Percentiles rank a stretch among this genome's conserved stretches.
Conservation (phyloP, 1,140 invertebrate species). For the Drosophila arawakana region DNA sequence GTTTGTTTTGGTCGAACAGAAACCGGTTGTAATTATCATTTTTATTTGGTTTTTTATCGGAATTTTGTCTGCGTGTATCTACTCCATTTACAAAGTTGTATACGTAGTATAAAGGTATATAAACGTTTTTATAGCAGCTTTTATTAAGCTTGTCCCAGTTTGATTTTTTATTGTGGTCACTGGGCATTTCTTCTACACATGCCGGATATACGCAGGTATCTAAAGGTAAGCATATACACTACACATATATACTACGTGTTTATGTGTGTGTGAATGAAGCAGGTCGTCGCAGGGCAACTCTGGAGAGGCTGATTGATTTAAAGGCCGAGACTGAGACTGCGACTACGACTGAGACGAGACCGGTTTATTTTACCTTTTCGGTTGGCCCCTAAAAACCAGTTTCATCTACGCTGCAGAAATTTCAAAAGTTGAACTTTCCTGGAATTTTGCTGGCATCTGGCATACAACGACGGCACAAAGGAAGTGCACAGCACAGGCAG, state of each 20-base stretch:
- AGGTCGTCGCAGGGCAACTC: conserved; percentile 40
- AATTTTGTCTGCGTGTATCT: conserved; percentile 29
- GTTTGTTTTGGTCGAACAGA: conserved; percentile 51
- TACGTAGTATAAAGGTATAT: conserved; percentile 1
- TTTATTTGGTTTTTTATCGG: conserved; percentile 47
- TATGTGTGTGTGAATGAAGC: conserved; percentile 22
- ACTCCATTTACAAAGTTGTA: background rate
- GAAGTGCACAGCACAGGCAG: background rate
- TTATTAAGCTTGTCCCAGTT: conserved; percentile 73
- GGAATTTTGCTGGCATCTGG: conserved; percentile 58
- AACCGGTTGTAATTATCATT: conserved; percentile 76
- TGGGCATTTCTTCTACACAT: conserved; percentile 66
- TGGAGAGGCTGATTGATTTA: conserved; percentile 69
- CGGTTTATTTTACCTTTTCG: conserved; percentile 45
- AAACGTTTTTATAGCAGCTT: conserved; percentile 46
- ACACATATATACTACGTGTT: background rate
- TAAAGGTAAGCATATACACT: conserved; percentile 3
- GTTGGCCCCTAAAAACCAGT: conserved; percentile 66
- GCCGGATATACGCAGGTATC: conserved; percentile 42
- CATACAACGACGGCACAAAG: conserved; percentile 22
- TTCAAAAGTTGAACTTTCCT: conserved; percentile 76
- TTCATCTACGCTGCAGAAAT: conserved; percentile 53
- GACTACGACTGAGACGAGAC: conserved; percentile 21
- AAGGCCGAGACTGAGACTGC: conserved; percentile 39
- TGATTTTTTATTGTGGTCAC: conserved; percentile 65